Evolutionary conservation across 2,797 vertebrate genomes (phyloP).

Genomic region (Acanthopagrus latus): DNA sequence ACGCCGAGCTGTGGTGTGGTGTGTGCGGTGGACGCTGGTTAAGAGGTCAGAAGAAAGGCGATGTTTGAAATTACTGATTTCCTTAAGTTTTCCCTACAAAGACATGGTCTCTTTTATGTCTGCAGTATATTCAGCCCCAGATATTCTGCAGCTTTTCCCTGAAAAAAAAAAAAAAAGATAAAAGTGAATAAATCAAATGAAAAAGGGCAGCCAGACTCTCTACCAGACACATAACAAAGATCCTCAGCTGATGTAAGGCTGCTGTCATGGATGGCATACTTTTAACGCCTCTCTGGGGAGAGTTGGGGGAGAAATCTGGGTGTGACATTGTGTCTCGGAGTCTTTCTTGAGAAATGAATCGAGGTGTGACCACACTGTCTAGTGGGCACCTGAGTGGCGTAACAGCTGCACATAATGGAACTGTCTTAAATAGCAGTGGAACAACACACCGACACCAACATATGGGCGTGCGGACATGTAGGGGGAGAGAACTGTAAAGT

Average conservation of each 20-base stretch:
- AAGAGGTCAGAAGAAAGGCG: constrained; percentile 32
- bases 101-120: constrained; percentile 42
- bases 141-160: constrained; percentile 37
- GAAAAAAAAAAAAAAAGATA: constrained; percentile 59
- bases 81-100: constrained; percentile 51
- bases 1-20: neutral
- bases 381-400: constrained; percentile 16
- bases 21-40: constrained; percentile 7
- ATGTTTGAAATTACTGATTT: constrained; percentile 33
- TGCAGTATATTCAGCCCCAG: constrained; percentile 6
- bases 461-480: neutral
- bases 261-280: constrained; percentile 58
- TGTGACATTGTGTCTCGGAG: constrained; percentile 23
- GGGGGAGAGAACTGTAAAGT: neutral
- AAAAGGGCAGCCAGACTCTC: constrained; percentile 45
- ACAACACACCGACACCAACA: neutral
- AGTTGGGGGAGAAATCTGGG: constrained; percentile 22
- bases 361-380: constrained; percentile 45
- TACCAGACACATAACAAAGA: constrained; percentile 60
- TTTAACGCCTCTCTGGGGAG: constrained; percentile 50
- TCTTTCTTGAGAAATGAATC: constrained; percentile 31
- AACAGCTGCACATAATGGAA: constrained; percentile 12
- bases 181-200: constrained; percentile 68
- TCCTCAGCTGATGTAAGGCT: constrained; percentile 64
- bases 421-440: neutral